Evolutionary conservation across 2,113 vertebrate species (phyloP).

Genomic region (Ancistrus triradiatus): DNA sequence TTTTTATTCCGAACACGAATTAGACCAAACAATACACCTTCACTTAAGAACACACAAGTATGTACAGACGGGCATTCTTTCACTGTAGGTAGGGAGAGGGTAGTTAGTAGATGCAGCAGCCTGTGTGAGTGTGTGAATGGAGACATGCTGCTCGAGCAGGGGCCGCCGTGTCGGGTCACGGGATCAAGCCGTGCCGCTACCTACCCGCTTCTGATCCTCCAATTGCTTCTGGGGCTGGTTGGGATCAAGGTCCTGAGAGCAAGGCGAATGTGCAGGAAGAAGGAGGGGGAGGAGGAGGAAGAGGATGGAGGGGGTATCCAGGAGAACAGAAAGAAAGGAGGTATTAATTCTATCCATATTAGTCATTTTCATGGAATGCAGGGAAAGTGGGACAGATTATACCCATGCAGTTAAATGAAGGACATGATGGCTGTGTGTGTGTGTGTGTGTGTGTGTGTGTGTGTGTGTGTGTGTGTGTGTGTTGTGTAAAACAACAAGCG

Average conservation of each 20-base stretch:
- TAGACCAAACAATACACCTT: too few relatives aligned
- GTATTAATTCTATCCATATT: constrained; percentile 67
- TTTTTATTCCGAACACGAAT: too few relatives aligned
- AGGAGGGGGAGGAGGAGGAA: constrained; percentile 19
- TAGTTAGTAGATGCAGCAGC: constrained; percentile 21
- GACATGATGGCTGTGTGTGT: too few relatives aligned
- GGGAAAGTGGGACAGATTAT: constrained; percentile 49
- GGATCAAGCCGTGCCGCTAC: constrained; percentile 60
- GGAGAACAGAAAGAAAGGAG: constrained; percentile 44
- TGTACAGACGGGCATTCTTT: background rate
- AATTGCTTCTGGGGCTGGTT: constrained; percentile 91
- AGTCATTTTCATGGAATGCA: constrained; percentile 63
- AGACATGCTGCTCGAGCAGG: constrained; percentile 10
- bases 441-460: background rate
- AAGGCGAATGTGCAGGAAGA: constrained; percentile 67
- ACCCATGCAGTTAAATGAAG: constrained; percentile 61
- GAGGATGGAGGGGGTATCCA: constrained; percentile 15
- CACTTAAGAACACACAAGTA: too few relatives aligned
- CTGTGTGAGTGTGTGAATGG: constrained; percentile 20
- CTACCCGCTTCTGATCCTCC: constrained; percentile 97
- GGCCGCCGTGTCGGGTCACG: background rate
- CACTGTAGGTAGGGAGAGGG: constrained; percentile 41
- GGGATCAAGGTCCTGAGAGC: constrained; percentile 90
- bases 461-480: constrained; percentile 31
- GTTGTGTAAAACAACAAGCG: too few relatives aligned